A percentile compares a stretch with the other conserved stretches of the same genome.
Evolutionary conservation across 2,797 vertebrate species (phyloP).

Genomic region (Lacerta agilis): DNA sequence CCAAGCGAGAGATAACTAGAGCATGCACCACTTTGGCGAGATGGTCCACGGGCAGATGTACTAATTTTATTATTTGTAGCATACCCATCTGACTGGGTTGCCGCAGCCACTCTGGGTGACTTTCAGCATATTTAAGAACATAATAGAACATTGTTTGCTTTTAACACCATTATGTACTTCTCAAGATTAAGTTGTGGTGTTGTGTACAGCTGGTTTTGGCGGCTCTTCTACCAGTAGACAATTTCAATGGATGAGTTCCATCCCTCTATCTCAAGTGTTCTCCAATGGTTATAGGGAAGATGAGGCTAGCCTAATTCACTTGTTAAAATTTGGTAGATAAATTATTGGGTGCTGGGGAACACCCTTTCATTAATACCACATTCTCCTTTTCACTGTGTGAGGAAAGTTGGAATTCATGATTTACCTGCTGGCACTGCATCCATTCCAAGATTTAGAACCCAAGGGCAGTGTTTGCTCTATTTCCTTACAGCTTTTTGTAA

Average conservation of each 20-base stretch:
- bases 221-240: neutral
- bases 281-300: neutral
- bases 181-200: neutral
- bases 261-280: neutral
- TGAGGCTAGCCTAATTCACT: neutral
- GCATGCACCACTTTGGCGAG: too few relatives aligned
- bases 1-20: too few relatives aligned
- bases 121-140: too few relatives aligned
- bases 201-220: neutral
- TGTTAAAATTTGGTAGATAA: neutral
- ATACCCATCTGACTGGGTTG: too few relatives aligned
- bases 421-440: neutral
- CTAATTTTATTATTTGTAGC: too few relatives aligned
- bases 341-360: neutral
- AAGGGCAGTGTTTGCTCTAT: neutral
- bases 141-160: neutral
- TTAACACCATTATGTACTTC: neutral
- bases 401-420: neutral
- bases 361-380: neutral
- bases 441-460: neutral
- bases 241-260: neutral
- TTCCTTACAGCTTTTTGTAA: neutral
- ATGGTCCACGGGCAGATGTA: too few relatives aligned
- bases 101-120: too few relatives aligned
- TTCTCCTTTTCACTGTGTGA: neutral